A percentile compares a stretch with the other conserved stretches of the same genome.
These are phyloP conservation scores for Ernsta delagoae DNA, from an alignment of 2,888 invertebrate genomes.

Conservation along the genomic window DNA sequence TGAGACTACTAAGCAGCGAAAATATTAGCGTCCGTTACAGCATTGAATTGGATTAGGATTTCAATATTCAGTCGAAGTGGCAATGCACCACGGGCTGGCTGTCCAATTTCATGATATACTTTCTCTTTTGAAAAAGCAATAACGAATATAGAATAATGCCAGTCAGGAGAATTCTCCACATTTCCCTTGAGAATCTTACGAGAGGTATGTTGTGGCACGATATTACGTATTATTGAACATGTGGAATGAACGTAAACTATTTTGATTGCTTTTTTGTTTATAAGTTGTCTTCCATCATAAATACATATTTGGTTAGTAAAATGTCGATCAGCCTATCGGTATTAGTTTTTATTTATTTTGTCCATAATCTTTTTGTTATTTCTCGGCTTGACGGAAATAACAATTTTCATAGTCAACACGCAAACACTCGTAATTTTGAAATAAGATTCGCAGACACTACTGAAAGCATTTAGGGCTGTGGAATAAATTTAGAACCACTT, in stretches of 20 bases:
- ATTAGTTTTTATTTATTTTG: not conserved
- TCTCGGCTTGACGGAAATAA: too few species aligned
- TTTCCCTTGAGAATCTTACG: conserved; percentile 5
- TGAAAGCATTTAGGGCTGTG: not conserved
- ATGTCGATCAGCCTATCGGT: not conserved
- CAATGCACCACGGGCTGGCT: not conserved
- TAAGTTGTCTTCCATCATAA: too few species aligned
- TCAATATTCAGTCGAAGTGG: not conserved
- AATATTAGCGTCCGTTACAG: not conserved
- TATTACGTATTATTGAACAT: not conserved
- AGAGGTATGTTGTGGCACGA: conserved; percentile 3
- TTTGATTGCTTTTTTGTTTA: not conserved
- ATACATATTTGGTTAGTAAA: not conserved
- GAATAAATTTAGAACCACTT: conserved; percentile 26
- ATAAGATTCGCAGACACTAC: not conserved
- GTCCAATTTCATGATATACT: conserved; percentile 10
- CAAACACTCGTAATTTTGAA: not conserved
- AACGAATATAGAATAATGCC: conserved; percentile 4
- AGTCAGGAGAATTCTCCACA: conserved; percentile 1
- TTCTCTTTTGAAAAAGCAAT: conserved; percentile 10
- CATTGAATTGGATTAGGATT: not conserved
- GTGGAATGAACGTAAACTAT: not conserved
- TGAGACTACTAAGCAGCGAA: not conserved
- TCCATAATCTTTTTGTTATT: not conserved
- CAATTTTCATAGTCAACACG: too few species aligned